phyloP scores from a whole-genome alignment of 1,140 invertebrate species.

The Mycetomoellerius zeteki region DNA sequence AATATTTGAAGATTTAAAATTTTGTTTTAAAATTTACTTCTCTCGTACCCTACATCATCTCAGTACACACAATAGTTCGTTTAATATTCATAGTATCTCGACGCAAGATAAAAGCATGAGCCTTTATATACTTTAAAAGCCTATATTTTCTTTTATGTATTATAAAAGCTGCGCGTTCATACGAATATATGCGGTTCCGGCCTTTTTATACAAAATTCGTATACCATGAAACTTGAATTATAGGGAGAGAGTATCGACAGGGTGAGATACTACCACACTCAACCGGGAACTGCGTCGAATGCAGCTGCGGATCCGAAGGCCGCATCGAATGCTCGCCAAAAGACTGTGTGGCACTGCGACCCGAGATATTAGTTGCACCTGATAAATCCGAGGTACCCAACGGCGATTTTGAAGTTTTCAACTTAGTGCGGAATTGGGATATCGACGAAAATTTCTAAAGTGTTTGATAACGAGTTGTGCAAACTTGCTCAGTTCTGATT shows the following conservation, averaged over 20 bases:
- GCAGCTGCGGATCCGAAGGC: slow-evolving; percentile 89
- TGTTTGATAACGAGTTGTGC: slow-evolving; percentile 35
- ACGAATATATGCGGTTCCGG: not conserved
- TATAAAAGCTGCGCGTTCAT: not conserved
- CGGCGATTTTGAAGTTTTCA: slow-evolving; percentile 83
- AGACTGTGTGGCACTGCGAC: slow-evolving; percentile 87
- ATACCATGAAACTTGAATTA: slow-evolving; percentile 60
- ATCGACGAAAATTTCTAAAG: slow-evolving; percentile 83
- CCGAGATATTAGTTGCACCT: slow-evolving; percentile 80
- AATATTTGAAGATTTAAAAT: not conserved
- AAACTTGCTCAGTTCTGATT: slow-evolving; percentile 29
- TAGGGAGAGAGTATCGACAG: slow-evolving; percentile 89
- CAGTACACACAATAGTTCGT: not conserved
- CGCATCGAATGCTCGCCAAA: slow-evolving; percentile 90
- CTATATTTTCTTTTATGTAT: slow-evolving; percentile 13
- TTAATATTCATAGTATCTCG: slow-evolving; percentile 17
- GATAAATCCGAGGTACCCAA: slow-evolving; percentile 79
- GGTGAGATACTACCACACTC: slow-evolving; percentile 90
- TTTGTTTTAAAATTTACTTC: not conserved
- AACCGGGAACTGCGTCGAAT: slow-evolving; percentile 91
- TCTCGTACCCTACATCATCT: not conserved
- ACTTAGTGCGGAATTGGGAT: slow-evolving; percentile 79
- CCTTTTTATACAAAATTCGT: slow-evolving; percentile 6
- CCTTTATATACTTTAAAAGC: not conserved
- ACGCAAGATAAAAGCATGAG: slow-evolving; percentile 22